Percentiles rank a stretch among this genome's conserved stretches.
phyloP scores from a whole-genome alignment of 2,797 vertebrate genomes.

The Rhadinocentrus ornatus region DNA sequence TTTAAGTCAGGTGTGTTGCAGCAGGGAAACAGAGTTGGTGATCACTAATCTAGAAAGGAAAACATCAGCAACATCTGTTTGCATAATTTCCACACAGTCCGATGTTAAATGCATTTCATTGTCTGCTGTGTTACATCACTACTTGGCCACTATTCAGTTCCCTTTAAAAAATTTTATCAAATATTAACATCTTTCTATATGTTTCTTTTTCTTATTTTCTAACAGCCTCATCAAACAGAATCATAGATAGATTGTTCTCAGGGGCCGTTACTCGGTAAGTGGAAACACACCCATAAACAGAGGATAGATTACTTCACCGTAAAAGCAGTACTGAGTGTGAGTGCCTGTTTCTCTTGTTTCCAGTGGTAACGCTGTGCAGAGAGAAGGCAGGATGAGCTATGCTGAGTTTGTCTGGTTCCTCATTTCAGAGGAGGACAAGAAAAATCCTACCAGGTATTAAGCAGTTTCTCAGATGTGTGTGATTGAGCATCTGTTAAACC shows the following conservation, averaged over 20 bases:
- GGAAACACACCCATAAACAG: constrained; percentile 24
- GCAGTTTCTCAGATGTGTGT: not conserved
- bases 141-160: constrained; percentile 1
- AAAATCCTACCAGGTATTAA: constrained; percentile 92
- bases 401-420: constrained; percentile 99
- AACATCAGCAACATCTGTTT: not conserved
- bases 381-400: constrained; percentile 97
- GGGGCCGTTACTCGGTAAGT: constrained; percentile 97
- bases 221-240: constrained; percentile 94
- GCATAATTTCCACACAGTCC: not conserved
- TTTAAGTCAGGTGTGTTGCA: too few relatives aligned
- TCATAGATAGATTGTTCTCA: constrained; percentile 96
- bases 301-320: constrained; percentile 20
- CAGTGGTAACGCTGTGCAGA: constrained; percentile 93
- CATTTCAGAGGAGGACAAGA: constrained; percentile 98
- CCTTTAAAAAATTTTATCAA: constrained; percentile 10
- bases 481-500: constrained; percentile 14
- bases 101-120: not conserved
- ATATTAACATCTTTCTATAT: constrained; percentile 26
- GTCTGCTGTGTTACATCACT: not conserved
- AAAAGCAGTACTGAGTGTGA: constrained; percentile 8
- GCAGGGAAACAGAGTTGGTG: too few relatives aligned
- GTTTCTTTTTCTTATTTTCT: constrained; percentile 38
- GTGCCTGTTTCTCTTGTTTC: constrained; percentile 55
- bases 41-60: not conserved